A percentile compares a stretch with the other conserved stretches of the same genome.
Conservation (phyloP, 2,888 invertebrate species). For the Anarsia innoxiella region DNA sequence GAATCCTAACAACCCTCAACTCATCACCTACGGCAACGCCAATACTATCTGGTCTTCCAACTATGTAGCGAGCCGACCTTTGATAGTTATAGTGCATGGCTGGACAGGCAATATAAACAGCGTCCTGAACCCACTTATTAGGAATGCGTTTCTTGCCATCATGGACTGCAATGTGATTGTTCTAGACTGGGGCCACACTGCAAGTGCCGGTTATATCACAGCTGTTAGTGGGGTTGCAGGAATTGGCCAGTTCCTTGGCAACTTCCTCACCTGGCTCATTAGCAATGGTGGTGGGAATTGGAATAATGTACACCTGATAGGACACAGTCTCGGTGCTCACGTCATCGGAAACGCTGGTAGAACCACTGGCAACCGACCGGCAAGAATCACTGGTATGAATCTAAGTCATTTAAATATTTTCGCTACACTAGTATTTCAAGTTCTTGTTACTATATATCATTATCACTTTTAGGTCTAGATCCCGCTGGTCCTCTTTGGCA, state of each 20-base stretch:
- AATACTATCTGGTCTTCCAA: slow-evolving; percentile 39
- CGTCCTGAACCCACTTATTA: slow-evolving; percentile 33
- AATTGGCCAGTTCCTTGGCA: slow-evolving; percentile 48
- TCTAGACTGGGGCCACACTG: slow-evolving; percentile 50
- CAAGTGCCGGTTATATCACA: slow-evolving; percentile 32
- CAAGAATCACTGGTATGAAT: slow-evolving; percentile 31
- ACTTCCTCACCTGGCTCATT: slow-evolving; percentile 55
- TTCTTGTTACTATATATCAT: neutral
- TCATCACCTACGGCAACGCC: slow-evolving; percentile 38
- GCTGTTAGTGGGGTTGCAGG: slow-evolving; percentile 44
- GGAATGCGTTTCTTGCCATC: slow-evolving; percentile 37
- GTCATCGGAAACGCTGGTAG: slow-evolving; percentile 41
- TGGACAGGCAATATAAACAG: slow-evolving; percentile 47
- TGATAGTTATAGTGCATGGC: slow-evolving; percentile 49
- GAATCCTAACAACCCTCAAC: slow-evolving; percentile 38
- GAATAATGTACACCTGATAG: slow-evolving; percentile 40
- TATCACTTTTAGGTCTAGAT: slow-evolving; percentile 30
- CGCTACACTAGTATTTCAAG: neutral
- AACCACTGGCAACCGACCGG: slow-evolving; percentile 22
- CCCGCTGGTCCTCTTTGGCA: slow-evolving; percentile 40
- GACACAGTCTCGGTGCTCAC: slow-evolving; percentile 51
- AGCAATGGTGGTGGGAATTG: slow-evolving; percentile 33
- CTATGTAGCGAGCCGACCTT: slow-evolving; percentile 29
- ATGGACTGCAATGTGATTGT: slow-evolving; percentile 54
- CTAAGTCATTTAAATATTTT: too few relatives aligned